phyloP scores from a whole-genome alignment of 1,140 invertebrate genomes.

The Papilio xuthus region DNA sequence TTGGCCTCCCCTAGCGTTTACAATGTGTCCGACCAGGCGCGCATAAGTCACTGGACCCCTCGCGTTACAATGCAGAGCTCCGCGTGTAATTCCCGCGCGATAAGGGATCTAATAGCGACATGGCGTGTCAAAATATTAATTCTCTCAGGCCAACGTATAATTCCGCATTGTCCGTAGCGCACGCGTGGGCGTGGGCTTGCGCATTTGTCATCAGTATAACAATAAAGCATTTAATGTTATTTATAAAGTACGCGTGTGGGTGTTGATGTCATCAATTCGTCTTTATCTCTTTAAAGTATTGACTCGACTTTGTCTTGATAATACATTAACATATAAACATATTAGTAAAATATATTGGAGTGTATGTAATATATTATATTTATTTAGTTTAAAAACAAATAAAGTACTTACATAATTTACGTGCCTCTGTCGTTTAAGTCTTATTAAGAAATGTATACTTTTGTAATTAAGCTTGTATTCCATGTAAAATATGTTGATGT shows the following conservation, averaged over 20 bases:
- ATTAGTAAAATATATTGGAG: background rate
- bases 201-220: constrained; percentile 75
- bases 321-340: constrained; percentile 35
- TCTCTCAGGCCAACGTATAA: constrained; percentile 65
- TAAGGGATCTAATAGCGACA: constrained; percentile 74
- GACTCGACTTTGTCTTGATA: constrained; percentile 24
- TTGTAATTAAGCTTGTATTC: background rate
- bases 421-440: background rate
- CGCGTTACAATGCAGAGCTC: constrained; percentile 49
- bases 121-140: constrained; percentile 77
- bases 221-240: constrained; percentile 71
- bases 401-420: background rate
- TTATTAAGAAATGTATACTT: constrained; percentile 3
- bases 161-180: constrained; percentile 53
- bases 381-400: background rate
- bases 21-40: constrained; percentile 56
- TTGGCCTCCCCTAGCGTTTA: constrained; percentile 61
- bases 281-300: constrained; percentile 49
- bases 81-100: constrained; percentile 56
- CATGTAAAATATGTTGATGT: constrained; percentile 5
- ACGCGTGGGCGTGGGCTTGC: constrained; percentile 65
- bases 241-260: constrained; percentile 68
- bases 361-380: background rate
- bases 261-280: constrained; percentile 59
- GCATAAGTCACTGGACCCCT: constrained; percentile 55